A percentile compares a stretch with the other conserved stretches of the same genome.
Conservation (phyloP, 2,888 invertebrate genomes). For the Nipponacmea schrenckii region DNA sequence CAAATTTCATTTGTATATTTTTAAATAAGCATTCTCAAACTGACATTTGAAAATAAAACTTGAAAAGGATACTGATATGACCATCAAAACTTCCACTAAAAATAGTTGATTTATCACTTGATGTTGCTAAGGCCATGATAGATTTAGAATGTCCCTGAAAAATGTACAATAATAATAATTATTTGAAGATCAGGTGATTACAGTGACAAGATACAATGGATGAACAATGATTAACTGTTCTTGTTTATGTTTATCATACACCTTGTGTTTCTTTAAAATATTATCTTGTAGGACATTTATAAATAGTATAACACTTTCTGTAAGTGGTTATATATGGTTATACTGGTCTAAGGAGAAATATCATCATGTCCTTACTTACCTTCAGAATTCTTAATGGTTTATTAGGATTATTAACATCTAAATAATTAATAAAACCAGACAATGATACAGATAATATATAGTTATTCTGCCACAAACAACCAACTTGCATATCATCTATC, state of each 20-base stretch:
- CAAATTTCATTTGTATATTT: too few species aligned
- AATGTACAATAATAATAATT: background rate
- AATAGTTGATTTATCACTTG: slow-evolving; percentile 75
- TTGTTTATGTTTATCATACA: too few species aligned
- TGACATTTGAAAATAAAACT: too few species aligned
- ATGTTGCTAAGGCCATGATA: slow-evolving; percentile 87
- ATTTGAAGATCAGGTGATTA: background rate
- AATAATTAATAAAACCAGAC: slow-evolving; percentile 94
- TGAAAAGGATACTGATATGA: slow-evolving; percentile 75
- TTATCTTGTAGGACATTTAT: too few species aligned
- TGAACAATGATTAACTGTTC: background rate
- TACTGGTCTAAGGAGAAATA: too few species aligned
- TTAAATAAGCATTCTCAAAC: too few species aligned
- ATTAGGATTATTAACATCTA: slow-evolving; percentile 86
- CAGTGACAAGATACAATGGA: too few species aligned
- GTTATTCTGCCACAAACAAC: slow-evolving; percentile 94
- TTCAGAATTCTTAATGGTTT: slow-evolving; percentile 84
- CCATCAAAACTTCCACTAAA: slow-evolving; percentile 96
- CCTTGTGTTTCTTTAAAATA: too few species aligned
- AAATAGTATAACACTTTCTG: too few species aligned
- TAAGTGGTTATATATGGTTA: too few species aligned
- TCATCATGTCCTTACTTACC: too few species aligned
- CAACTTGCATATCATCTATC: slow-evolving; percentile 76
- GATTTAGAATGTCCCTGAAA: slow-evolving; percentile 94
- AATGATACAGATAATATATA: slow-evolving; percentile 90